Evolutionary conservation across 1,140 invertebrate species (phyloP).

Genomic region (Homarus americanus): DNA sequence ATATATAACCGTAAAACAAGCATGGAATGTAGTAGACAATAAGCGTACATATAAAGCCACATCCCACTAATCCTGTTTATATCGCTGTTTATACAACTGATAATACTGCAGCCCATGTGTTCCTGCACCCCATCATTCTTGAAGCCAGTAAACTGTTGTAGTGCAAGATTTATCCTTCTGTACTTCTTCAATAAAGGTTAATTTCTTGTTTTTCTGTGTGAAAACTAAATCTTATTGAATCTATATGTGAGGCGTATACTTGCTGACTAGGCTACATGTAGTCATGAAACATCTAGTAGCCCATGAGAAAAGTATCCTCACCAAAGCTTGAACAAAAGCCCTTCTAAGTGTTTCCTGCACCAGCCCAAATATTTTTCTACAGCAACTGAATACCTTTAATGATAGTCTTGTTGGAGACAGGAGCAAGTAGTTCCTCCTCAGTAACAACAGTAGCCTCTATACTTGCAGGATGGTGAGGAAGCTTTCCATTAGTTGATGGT

Average conservation of each 20-base stretch:
- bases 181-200: conserved; percentile 15
- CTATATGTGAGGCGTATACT: background rate
- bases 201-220: background rate
- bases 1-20: background rate
- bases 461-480: background rate
- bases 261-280: background rate
- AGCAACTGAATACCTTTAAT: conserved; percentile 43
- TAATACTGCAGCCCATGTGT: background rate
- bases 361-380: conserved; percentile 29
- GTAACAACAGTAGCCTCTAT: background rate
- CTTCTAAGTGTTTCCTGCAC: conserved; percentile 12
- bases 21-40: background rate
- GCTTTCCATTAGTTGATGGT: background rate
- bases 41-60: background rate
- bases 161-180: background rate
- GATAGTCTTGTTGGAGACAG: conserved; percentile 11
- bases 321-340: conserved; percentile 45
- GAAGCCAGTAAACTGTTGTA: background rate
- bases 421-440: background rate
- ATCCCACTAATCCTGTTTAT: conserved; percentile 2
- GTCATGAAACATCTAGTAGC: background rate
- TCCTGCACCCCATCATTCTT: conserved; percentile 16
- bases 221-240: background rate
- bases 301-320: background rate
- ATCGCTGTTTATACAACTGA: background rate